Percentiles rank a stretch among this genome's conserved stretches.
phyloP scores from a whole-genome alignment of 2,113 vertebrate genomes.

The Atherinomorus stipes region DNA sequence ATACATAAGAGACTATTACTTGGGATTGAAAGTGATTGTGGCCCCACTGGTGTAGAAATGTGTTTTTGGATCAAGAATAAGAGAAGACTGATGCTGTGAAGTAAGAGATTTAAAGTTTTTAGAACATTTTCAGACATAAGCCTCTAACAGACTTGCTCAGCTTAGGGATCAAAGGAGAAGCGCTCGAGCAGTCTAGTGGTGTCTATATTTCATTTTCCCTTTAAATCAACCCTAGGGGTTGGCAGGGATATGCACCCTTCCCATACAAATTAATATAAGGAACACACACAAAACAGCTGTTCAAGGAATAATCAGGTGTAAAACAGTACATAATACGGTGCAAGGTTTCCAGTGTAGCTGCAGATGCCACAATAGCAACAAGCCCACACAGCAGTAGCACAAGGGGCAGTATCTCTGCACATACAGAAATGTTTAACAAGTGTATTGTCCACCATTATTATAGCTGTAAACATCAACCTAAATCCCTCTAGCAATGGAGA shows the following conservation, averaged over 20 bases:
- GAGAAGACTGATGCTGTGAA: slow-evolving; percentile 34
- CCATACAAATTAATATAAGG: slow-evolving; percentile 26
- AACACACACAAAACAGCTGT: slow-evolving; percentile 15
- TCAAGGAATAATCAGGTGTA: slow-evolving; percentile 17
- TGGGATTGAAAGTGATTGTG: slow-evolving; percentile 14
- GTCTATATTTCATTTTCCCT: slow-evolving; percentile 31
- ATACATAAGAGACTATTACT: slow-evolving; percentile 33
- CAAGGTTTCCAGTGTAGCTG: slow-evolving; percentile 12
- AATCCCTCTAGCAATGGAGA: slow-evolving; percentile 58
- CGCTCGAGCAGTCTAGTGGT: slow-evolving; percentile 9
- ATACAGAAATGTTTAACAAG: slow-evolving; percentile 49
- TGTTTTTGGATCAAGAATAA: slow-evolving; percentile 42
- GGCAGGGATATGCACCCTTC: slow-evolving; percentile 11
- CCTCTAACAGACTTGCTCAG: slow-evolving; percentile 48
- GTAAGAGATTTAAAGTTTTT: slow-evolving; percentile 56
- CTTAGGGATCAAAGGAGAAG: slow-evolving; percentile 40
- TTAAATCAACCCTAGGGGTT: slow-evolving; percentile 39
- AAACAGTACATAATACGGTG: neutral
- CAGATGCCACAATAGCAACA: slow-evolving; percentile 21
- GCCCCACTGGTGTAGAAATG: slow-evolving; percentile 43
- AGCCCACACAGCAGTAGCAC: slow-evolving; percentile 22
- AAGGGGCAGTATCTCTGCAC: slow-evolving; percentile 24
- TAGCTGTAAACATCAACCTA: slow-evolving; percentile 64
- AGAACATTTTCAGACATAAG: slow-evolving; percentile 46
- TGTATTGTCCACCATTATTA: slow-evolving; percentile 57